Percentiles rank a stretch among this genome's conserved stretches.
These are phyloP conservation scores for Plagodis dolabraria DNA, from an alignment of 2,888 invertebrate species.

Conservation along the genomic window DNA sequence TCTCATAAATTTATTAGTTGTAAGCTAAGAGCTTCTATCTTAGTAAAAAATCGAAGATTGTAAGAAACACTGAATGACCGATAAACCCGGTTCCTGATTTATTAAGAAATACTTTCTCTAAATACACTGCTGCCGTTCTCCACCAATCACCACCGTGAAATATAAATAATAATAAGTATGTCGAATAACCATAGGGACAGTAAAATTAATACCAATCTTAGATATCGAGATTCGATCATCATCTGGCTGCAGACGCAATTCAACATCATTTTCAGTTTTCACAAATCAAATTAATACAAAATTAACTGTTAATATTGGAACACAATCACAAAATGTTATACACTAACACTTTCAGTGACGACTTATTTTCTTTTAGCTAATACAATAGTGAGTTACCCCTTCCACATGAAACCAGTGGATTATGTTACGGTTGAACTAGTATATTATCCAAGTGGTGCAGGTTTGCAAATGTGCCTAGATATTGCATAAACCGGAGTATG, in stretches of 20 bases:
- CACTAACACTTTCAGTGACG: slow-evolving; percentile 13
- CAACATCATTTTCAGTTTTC: slow-evolving; percentile 47
- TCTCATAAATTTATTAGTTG: no score
- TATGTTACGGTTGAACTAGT: slow-evolving; percentile 11
- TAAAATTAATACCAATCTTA: slow-evolving; percentile 28
- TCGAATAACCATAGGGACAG: no score
- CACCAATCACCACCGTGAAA: neutral
- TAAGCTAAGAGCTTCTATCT: no score
- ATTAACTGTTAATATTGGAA: no score
- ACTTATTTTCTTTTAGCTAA: slow-evolving; percentile 6
- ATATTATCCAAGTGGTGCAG: slow-evolving; percentile 19
- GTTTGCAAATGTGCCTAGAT: slow-evolving; percentile 11
- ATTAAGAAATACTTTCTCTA: no score
- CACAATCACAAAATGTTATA: neutral
- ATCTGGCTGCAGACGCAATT: slow-evolving; percentile 50
- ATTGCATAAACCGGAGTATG: slow-evolving; percentile 15
- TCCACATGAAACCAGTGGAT: slow-evolving; percentile 6
- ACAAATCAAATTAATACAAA: no score
- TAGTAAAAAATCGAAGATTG: no score
- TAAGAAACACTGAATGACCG: no score
- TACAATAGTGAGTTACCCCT: neutral
- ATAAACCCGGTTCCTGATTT: no score
- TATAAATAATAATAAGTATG: neutral
- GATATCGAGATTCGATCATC: slow-evolving; percentile 43
- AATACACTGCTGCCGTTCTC: no score